Base-by-base conservation (phyloP, 2,888 invertebrate species). In the Cantharis flavilabris region DNA sequence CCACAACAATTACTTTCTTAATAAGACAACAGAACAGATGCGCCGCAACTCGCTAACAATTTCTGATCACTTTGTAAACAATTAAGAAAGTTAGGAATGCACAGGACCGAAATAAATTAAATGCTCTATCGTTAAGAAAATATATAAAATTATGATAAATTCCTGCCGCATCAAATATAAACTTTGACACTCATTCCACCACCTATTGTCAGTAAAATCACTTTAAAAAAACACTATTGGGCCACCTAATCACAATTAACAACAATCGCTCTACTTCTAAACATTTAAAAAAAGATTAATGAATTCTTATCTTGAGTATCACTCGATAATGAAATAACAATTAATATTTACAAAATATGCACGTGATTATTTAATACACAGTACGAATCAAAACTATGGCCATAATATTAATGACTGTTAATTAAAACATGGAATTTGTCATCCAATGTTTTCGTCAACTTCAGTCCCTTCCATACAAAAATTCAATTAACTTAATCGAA, bases 21-120 rank as follows among this genome's bases (percentile, higher is more conserved):
- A 67, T 18, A 67, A 67, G 65, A 13, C 20, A 67, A 67, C 23
- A 67, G 65, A 20, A 67, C 65, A 67, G 20, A 67, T 67, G 65
- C 65, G 20, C 16, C 65, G 65, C 65, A 67, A 67, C 65, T 67
- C 23, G 65, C 13, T 67, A 26, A 67, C 65, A 67, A 67, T 67
- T 67, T 67, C 65, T 67, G 65, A 67, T 67, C 65, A 67, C 65
- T 67, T 67, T 18, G 26, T 67, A 67, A 67, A 67, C 65, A 67
- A 67, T 67, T 67, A 23, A 67, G 26, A 26, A 67, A 67, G 65
- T 67, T 67, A 23, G 65, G 65, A 67, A 67, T 67, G 20, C 26
- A 23, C 65, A 67, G 65, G 65, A 67, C 65, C 65, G 65, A 67
- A 67, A 67, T 23, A 18, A 26, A 67, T 49, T 49, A 49, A 49